Percentiles rank a stretch among this genome's conserved stretches.
phyloP scores from a whole-genome alignment of 2,888 invertebrate genomes.

The Sympetrum striolatum region DNA sequence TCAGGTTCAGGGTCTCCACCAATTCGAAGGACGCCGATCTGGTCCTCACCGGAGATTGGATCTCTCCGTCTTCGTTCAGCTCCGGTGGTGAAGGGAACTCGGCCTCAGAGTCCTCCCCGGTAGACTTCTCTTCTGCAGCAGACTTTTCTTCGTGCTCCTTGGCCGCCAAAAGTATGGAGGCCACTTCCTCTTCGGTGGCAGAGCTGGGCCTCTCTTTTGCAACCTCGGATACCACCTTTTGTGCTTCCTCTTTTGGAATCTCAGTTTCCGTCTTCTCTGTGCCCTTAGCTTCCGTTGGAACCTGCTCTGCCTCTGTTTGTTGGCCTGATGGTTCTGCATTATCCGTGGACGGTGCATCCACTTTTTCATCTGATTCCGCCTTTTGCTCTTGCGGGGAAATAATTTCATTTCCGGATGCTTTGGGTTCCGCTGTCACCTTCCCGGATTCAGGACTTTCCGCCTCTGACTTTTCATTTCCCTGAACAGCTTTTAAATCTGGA shows the following conservation, averaged over 20 bases:
- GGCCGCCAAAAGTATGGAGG: not conserved
- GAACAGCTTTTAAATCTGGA: no score
- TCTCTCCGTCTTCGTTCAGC: not conserved
- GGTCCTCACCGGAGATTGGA: not conserved
- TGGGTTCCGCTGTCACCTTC: no score
- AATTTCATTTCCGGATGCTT: no score
- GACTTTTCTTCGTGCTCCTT: not conserved
- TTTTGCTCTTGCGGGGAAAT: no score
- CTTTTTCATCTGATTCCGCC: no score
- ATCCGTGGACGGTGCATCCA: not conserved
- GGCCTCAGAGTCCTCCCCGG: not conserved
- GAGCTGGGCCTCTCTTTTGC: not conserved
- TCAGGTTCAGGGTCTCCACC: conserved; percentile 1
- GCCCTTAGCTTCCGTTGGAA: no score
- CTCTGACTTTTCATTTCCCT: no score
- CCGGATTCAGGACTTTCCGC: no score
- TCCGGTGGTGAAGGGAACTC: not conserved
- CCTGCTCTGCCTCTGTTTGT: no score
- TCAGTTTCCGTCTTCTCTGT: no score
- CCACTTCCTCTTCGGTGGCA: not conserved
- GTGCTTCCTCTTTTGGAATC: no score
- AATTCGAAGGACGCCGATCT: conserved; percentile 14
- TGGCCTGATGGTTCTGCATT: not conserved
- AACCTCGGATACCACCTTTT: not conserved
- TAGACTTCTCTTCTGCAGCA: not conserved